Conservation (phyloP, 2,113 vertebrate species). For the Sceloporus tristichus region DNA sequence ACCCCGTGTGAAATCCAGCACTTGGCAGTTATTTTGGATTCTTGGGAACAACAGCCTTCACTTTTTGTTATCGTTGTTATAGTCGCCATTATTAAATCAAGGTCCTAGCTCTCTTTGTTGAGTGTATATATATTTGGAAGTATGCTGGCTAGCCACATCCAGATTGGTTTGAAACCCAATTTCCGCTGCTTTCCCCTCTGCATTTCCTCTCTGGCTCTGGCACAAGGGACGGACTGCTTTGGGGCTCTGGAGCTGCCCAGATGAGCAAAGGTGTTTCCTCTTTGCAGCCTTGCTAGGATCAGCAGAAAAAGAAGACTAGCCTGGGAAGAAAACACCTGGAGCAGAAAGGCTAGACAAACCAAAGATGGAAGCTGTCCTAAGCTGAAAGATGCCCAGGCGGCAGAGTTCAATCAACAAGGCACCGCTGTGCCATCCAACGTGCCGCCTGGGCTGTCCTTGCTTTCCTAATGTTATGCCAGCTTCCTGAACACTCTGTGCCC, state of each 20-base stretch:
- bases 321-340: not conserved
- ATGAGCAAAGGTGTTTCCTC: conserved; percentile 15
- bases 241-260: not conserved
- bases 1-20: not conserved
- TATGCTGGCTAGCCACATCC: not conserved
- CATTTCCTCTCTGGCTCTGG: not conserved
- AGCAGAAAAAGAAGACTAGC: not conserved
- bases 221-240: not conserved
- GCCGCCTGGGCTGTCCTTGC: not conserved
- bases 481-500: conserved; percentile 2
- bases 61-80: too few relatives aligned
- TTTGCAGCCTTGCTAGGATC: not conserved
- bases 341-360: too few relatives aligned
- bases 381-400: not conserved
- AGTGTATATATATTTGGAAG: not conserved
- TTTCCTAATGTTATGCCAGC: not conserved
- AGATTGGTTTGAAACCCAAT: not conserved
- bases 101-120: not conserved
- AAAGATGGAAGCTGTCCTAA: not conserved
- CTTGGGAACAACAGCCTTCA: not conserved
- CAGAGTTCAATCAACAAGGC: not conserved
- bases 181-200: not conserved
- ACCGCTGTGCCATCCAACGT: not conserved
- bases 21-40: not conserved
- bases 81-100: not conserved